Evolutionary conservation across 2,888 invertebrate species (phyloP).

Genomic region (Alcis repandata): DNA sequence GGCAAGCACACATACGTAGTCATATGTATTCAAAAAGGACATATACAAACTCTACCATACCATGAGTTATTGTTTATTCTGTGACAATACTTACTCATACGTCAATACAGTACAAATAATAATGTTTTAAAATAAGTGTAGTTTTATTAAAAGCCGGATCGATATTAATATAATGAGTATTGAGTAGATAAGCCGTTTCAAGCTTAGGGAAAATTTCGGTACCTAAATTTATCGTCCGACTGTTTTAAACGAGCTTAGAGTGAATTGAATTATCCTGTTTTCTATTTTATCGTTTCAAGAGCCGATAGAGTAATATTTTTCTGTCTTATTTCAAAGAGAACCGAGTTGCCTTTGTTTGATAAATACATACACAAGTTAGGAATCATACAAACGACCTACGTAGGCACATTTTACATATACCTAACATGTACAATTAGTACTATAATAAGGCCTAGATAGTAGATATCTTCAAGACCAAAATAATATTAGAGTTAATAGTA

Average conservation of each 20-base stretch:
- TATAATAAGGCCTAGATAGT: no score
- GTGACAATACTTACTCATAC: no score
- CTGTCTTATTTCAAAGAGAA: not conserved
- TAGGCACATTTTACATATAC: no score
- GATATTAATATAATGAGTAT: slow-evolving; percentile 9
- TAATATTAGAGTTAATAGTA: no score
- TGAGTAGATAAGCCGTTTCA: slow-evolving; percentile 9
- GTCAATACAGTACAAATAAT: slow-evolving; percentile 6
- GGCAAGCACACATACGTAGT: not conserved
- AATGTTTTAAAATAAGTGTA: not conserved
- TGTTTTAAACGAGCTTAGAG: not conserved
- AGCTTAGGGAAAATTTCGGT: slow-evolving; percentile 16
- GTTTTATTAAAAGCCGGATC: slow-evolving; percentile 17
- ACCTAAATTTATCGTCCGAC: not conserved
- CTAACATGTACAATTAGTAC: no score
- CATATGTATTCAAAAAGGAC: not conserved
- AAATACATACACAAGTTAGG: no score
- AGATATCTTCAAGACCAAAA: no score
- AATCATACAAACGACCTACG: no score
- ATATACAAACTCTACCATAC: not conserved
- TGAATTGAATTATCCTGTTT: slow-evolving; percentile 7
- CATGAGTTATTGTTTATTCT: no score
- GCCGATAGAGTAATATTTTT: not conserved
- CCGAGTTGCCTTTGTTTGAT: not conserved
- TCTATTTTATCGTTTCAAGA: slow-evolving; percentile 1